Evolutionary conservation across 1,140 invertebrate genomes (phyloP), one percentile per base, ranked within the genome.

Genomic region (Caenorhabditis brenneri): DNA sequence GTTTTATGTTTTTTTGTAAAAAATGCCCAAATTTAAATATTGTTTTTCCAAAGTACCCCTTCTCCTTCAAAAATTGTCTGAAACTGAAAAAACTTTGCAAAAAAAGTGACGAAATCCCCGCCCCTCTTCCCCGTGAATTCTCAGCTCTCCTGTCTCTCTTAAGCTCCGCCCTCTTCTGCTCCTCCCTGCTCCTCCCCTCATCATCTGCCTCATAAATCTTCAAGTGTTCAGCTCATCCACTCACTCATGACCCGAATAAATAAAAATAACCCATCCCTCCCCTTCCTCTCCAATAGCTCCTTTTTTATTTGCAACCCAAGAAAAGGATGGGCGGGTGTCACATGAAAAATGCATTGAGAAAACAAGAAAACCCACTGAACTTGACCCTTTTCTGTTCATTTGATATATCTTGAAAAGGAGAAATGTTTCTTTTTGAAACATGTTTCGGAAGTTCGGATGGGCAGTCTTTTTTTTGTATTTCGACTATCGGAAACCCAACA

Each of bases 201-300:
- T n/a, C n/a, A n/a, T n/a, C n/a, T n/a, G 65, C 29, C 65, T 74
- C 65, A 74, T 74, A 74, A 74, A 74, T 74, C 65, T 42, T 74
- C 65, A 74, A 74, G 65, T 74, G 65, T 74, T 74, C 65, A 74
- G 65, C 36, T 74, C 65, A 74, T 42, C 36, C n/a, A 4, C 65
- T 27, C 53, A n/a, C n/a, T n/a, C n/a, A n/a, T n/a, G n/a, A n/a
- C n/a, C n/a, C n/a, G n/a, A n/a, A n/a, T n/a, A n/a, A n/a, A n/a
- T n/a, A n/a, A n/a, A n/a, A n/a, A n/a, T n/a, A n/a, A n/a, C n/a
- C n/a, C n/a, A n/a, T n/a, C 53, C 53, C 53, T 22, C 22, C 53
- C 10, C 16, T 9, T 42, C 33, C 42, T 42, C 39, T 22, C 33
- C 33, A 42, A 74, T 12, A 33, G 5, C 24, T 19, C 42, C 24